Evolutionary conservation across 2,888 invertebrate species (phyloP), one percentile per base, ranked within the genome.

Genomic region (Mesoligia furuncula): DNA sequence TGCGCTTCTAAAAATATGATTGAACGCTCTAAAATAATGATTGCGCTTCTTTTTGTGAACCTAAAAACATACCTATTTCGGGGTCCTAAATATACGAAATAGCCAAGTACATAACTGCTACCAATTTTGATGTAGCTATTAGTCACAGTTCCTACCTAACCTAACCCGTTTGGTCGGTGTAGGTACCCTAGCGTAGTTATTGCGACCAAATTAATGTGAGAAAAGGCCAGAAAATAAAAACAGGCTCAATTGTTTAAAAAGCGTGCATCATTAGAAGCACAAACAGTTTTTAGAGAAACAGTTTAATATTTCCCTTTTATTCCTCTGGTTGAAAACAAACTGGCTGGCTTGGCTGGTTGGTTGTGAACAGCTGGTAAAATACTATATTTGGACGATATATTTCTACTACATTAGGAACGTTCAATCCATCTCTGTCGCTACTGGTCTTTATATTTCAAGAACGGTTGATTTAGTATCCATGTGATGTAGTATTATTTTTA

Each of bases 381-480:
- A 45, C 13, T 75, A 57, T 61, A 67, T 80, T 80, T 75, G 17
- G 62, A 73, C 39, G 70, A 68, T 67, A 45, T 82, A 61, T 74
- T 75, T 75, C 31, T 76, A 27, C n/a, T 76, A 27, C 51, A 39
- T 24, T 59, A n/a, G 7, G 9, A 61, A 45, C 31, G 36, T 31
- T 64, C 67, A 20, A 83, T 84, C 31, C 62, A 77, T 84, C 77
- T 54, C 51, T 80, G 81, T 83, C 77, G 68, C 64, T 68, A 62
- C 65, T 61, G n/a, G 57, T 73, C 13, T 64, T 62, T 59, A 36
- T 80, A 67, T 84, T 80, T 80, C 67, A 45, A 67, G 70, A 70
- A 64, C 36, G 13, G 36, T 59, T 73, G 65, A 73, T 73, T 73
- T 84, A 62, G 59, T 67, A 70, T 51, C 15, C 9, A 24, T n/a